Base-by-base conservation (phyloP, 1,140 invertebrate species). In the Propsilocerus akamusi region DNA sequence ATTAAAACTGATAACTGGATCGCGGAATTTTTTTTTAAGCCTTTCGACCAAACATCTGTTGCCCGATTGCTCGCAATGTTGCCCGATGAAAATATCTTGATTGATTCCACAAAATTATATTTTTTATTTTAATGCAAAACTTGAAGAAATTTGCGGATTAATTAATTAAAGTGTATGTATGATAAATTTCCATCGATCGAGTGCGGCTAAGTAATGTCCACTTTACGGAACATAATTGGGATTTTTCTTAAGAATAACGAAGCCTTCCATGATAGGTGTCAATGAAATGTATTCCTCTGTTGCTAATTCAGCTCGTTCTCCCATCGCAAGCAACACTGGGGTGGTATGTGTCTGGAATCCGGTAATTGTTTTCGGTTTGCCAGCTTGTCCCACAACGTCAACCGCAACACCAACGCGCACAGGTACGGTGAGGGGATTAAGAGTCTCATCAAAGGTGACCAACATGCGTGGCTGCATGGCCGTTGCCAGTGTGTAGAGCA, bases 301-400 rank as follows among this genome's bases (percentile, higher is more conserved):
- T 0, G 97, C 96, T 20, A 99, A 70, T 68, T 99, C 97, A 3
- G 96, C 97, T 54, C 96, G 73, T 70, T 99, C 97, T 7, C 97
- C 97, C 64, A 92, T 88, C 0, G 92, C 93, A 28, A 99, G 68
- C 24, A 99, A 69, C 10, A 99, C 97, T 2, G 97, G 97, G 7
- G 96, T 99, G 10, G 95, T 97, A 64, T 99, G 96, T 1, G 97
- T 99, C 67, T 99, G 97, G 60, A 99, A 99, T 22, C 97, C 97
- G 20, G 97, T 99, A 48, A 99, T 99, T 1, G 96, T 98, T 70
- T 99, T 99, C 0, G 96, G 97, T 60, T 97, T 97, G 26, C 97
- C 97, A 6, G 97, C 97, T 70, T 99, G 97, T 5, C 96, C 97
- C 20, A 99, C 97, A 5, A 97, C 92, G 74, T 99, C 96, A 1